phyloP scores from a whole-genome alignment of 1,140 invertebrate genomes.

The Leptoteleia sp. region DNA sequence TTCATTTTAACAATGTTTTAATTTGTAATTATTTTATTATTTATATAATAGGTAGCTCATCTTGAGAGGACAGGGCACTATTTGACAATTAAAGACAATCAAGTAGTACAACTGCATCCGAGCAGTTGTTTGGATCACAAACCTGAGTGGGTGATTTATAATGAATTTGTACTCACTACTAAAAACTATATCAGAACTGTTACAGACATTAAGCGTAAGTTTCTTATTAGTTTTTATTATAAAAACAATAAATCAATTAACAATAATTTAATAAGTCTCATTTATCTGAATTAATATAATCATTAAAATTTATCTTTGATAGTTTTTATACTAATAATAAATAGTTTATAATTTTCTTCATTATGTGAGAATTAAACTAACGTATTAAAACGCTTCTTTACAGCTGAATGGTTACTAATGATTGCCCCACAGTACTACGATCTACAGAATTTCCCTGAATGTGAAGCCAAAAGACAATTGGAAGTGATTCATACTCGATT shows the following conservation, averaged over 20 bases:
- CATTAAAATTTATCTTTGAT: too few species aligned
- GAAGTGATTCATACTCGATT: slow-evolving; percentile 91
- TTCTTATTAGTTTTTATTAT: too few species aligned
- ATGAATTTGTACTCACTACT: slow-evolving; percentile 99
- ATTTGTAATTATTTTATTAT: slow-evolving; percentile 13
- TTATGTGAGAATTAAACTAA: too few species aligned
- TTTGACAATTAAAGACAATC: slow-evolving; percentile 99
- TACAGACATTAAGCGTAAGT: slow-evolving; percentile 98
- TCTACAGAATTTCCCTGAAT: slow-evolving; percentile 97
- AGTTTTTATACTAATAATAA: too few species aligned
- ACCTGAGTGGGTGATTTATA: slow-evolving; percentile 99
- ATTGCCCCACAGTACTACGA: slow-evolving; percentile 99
- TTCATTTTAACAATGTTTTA: too few species aligned
- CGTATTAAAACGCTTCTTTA: too few species aligned
- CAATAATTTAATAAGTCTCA: too few species aligned
- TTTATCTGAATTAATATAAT: too few species aligned
- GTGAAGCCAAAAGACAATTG: slow-evolving; percentile 96
- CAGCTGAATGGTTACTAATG: slow-evolving; percentile 96
- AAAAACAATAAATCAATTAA: too few species aligned
- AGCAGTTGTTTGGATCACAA: slow-evolving; percentile 99
- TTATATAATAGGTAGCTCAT: slow-evolving; percentile 93
- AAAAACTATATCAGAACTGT: slow-evolving; percentile 99
- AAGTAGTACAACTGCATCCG: slow-evolving; percentile 98
- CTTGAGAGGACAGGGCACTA: slow-evolving; percentile 98
- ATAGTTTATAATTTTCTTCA: too few species aligned